Percentiles rank a stretch among this genome's conserved stretches.
phyloP scores from a whole-genome alignment of 2,888 invertebrate genomes.

The Tenthredo amoena region DNA sequence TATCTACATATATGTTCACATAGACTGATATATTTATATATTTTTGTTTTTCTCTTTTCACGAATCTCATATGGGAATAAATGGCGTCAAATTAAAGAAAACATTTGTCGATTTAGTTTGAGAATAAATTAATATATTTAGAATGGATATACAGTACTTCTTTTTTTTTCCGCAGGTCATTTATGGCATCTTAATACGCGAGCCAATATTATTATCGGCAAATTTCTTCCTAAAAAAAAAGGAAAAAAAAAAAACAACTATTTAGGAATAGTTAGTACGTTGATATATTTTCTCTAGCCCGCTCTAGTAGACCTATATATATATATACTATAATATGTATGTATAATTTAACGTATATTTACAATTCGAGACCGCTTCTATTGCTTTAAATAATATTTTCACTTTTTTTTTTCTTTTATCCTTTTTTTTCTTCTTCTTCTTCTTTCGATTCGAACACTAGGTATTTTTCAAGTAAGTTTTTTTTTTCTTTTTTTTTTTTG shows the following conservation, averaged over 20 bases:
- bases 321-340: constrained; percentile 28
- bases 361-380: constrained; percentile 65
- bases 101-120: constrained; percentile 61
- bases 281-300: constrained; percentile 61
- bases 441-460: constrained; percentile 68
- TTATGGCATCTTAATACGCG: constrained; percentile 67
- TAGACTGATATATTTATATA: neutral
- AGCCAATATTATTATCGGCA: constrained; percentile 42
- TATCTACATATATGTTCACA: neutral
- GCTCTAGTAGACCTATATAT: constrained; percentile 60
- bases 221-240: constrained; percentile 9
- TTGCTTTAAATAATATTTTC: constrained; percentile 74
- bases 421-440: neutral
- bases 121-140: constrained; percentile 78
- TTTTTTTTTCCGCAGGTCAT: constrained; percentile 69
- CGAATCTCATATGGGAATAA: neutral
- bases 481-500: neutral
- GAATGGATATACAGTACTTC: constrained; percentile 76
- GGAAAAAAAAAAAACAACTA: neutral
- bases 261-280: constrained; percentile 30
- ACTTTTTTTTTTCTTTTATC: neutral
- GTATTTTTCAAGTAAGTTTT: constrained; percentile 55
- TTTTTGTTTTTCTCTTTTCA: neutral
- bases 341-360: constrained; percentile 56
- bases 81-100: neutral